Conservation (phyloP, 2,797 vertebrate species). For the Acipenser oxyrinchus region DNA sequence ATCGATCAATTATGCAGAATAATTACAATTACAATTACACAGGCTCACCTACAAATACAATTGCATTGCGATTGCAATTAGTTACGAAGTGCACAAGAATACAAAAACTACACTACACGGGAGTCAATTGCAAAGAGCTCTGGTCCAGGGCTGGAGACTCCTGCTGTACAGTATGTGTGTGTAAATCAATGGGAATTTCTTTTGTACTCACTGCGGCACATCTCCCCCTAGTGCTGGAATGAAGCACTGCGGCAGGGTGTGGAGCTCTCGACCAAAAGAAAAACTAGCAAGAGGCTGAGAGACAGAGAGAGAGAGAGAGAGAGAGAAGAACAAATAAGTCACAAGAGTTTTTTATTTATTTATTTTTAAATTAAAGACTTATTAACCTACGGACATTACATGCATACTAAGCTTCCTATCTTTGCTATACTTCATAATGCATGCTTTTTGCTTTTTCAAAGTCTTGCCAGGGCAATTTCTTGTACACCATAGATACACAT, state of each 20-base stretch:
- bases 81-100: neutral
- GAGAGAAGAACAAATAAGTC: neutral
- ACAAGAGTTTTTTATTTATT: neutral
- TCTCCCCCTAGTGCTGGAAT: slow-evolving; percentile 25
- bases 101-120: neutral
- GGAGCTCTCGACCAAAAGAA: slow-evolving; percentile 33
- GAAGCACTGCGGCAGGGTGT: slow-evolving; percentile 28
- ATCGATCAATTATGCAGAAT: too few species aligned
- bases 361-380: too few species aligned
- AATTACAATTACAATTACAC: neutral
- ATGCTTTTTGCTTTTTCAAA: too few species aligned
- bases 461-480: too few species aligned
- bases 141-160: too few species aligned
- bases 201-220: slow-evolving; percentile 32
- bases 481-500: too few species aligned
- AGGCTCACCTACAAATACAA: neutral
- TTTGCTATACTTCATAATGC: too few species aligned
- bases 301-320: neutral
- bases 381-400: too few species aligned
- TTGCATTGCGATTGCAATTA: neutral
- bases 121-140: neutral
- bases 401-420: too few species aligned
- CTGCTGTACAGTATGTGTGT: too few species aligned
- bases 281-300: slow-evolving; percentile 10
- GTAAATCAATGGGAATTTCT: neutral